These are phyloP conservation scores for Lycaena phlaeas DNA, from an alignment of 2,888 invertebrate genomes.

Conservation along the genomic window DNA sequence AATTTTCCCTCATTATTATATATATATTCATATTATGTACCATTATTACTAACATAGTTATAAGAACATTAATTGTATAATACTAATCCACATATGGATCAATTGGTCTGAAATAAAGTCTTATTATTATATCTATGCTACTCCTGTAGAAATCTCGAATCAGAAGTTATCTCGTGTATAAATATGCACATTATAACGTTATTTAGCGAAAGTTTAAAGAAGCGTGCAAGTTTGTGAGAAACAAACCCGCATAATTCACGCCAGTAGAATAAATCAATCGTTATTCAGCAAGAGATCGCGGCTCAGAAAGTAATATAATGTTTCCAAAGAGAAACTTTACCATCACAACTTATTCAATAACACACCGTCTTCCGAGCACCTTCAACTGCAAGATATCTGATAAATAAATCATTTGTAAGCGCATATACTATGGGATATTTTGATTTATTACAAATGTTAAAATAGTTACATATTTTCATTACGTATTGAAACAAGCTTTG, in stretches of 20 bases:
- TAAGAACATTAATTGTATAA: too few species aligned
- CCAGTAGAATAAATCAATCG: slow-evolving; percentile 48
- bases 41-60: too few species aligned
- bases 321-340: slow-evolving; percentile 53
- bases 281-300: slow-evolving; percentile 49
- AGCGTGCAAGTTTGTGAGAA: slow-evolving; percentile 8
- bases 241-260: slow-evolving; percentile 20
- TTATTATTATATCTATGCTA: too few species aligned
- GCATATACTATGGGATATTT: too few species aligned
- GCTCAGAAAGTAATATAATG: slow-evolving; percentile 59
- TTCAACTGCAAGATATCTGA: slow-evolving; percentile 15
- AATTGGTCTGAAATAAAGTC: too few species aligned
- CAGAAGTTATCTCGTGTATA: neutral
- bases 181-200: neutral
- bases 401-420: neutral
- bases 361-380: slow-evolving; percentile 32
- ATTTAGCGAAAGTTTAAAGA: neutral
- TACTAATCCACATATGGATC: too few species aligned
- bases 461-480: too few species aligned
- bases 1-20: too few species aligned
- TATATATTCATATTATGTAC: too few species aligned
- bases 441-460: too few species aligned
- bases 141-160: too few species aligned
- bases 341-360: slow-evolving; percentile 68
- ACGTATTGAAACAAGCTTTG: too few species aligned